Evolutionary conservation across 1,140 invertebrate genomes (phyloP), one percentile per base, ranked within the genome.

Genomic region (Dreissena polymorpha): DNA sequence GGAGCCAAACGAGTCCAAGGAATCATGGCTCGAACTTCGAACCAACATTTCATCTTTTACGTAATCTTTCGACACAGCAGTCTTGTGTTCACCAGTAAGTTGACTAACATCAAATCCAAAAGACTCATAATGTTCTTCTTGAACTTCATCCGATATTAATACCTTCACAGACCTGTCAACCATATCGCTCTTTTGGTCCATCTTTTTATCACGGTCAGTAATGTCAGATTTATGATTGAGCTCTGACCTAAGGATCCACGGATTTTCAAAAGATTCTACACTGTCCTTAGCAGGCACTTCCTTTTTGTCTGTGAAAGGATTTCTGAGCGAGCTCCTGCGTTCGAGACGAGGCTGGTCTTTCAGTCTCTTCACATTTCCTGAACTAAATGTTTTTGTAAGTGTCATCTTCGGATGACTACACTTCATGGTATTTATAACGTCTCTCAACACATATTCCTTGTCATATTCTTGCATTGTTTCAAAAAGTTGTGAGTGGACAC

Each of bases 91-190:
- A 23, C 7, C 23, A 57, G 50, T 0, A 0, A 12, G 8, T 70
- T 8, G 10, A 57, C 68, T 82, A 1, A 82, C 79, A 49, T 82
- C 79, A 82, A 82, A 82, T 25, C 79, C 79, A 51, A 82, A 57
- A 50, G 79, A 82, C 18, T 39, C 39, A 39, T 39, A 39, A 39
- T 39, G 39, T 39, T 39, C 39, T 39, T 8, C 39, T 39, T 39
- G 39, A 39, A 2, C 8, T 39, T 39, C 39, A 39, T 39, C 39
- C 39, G 2, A 8, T 39, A 39, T 39, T 5, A 39, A 2, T 39
- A 39, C 8, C 2, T 39, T 39, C 39, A 39, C 39, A 39, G 39
- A 39, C 8, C 8, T 39, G 39, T 39, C 39, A 39, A 8, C 39
- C 39, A 39, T 8, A 39, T 39, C 39, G 39, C 8, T 39, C 3